Evolutionary conservation across 2,113 vertebrate genomes (phyloP).

Genomic region (Oplegnathus fasciatus): DNA sequence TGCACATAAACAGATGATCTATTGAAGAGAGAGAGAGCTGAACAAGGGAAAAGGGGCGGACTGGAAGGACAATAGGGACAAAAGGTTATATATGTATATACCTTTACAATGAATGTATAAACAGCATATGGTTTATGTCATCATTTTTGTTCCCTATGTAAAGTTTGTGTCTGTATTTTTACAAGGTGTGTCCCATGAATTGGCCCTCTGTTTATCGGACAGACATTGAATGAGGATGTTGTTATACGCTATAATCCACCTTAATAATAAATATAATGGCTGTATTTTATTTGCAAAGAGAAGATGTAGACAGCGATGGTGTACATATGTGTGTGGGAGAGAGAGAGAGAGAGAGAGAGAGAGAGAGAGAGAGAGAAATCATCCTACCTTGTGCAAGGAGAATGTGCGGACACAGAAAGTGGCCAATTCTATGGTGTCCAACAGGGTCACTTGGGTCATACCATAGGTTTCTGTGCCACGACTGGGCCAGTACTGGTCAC

Average conservation of each 20-base stretch:
- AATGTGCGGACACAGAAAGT: conserved; percentile 97
- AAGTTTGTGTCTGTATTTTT: conserved; percentile 2
- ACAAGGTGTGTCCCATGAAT: not conserved
- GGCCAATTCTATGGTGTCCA: conserved; percentile 97
- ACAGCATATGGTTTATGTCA: not conserved
- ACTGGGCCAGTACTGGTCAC: conserved; percentile 98
- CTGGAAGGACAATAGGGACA: conserved; percentile 52
- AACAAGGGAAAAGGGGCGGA: conserved; percentile 56
- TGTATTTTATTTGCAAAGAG: not conserved
- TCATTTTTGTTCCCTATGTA: not conserved
- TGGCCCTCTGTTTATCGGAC: not conserved
- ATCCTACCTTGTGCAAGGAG: conserved; percentile 94
- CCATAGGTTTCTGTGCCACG: conserved; percentile 96
- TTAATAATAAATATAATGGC: not conserved
- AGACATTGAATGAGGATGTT: not conserved
- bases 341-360: no score
- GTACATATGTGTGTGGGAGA: not conserved
- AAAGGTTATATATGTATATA: conserved; percentile 9
- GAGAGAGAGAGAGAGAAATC: not conserved
- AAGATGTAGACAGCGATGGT: not conserved
- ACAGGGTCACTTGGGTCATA: conserved; percentile 95
- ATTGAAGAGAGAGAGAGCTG: conserved; percentile 63
- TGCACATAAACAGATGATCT: conserved; percentile 82
- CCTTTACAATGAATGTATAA: not conserved
- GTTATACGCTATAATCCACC: not conserved